Conservation (phyloP, 2,113 vertebrate species). For the Epinephelus fuscoguttatus region DNA sequence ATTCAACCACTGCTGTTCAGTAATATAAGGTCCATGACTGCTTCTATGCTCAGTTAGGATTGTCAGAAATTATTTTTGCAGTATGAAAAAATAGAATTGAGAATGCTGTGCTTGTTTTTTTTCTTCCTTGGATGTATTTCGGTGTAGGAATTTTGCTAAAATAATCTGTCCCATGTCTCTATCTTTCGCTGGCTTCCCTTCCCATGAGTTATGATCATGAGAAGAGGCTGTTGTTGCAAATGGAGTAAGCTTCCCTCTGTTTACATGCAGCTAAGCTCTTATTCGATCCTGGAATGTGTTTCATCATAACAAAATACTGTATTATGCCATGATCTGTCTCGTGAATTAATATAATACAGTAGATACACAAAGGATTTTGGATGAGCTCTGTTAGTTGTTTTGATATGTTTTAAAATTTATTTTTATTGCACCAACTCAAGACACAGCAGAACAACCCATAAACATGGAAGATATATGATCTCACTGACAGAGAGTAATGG, state of each 20-base stretch:
- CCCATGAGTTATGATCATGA: constrained; percentile 69
- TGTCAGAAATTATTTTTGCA: neutral
- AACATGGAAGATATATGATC: neutral
- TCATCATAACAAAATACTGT: neutral
- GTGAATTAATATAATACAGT: neutral
- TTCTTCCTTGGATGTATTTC: constrained; percentile 38
- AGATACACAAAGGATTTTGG: neutral
- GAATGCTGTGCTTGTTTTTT: constrained; percentile 36
- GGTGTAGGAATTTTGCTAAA: constrained; percentile 47
- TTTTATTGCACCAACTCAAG: neutral
- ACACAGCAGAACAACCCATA: neutral
- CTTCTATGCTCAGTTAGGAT: neutral
- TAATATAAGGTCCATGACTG: neutral
- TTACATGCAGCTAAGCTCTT: constrained; percentile 19
- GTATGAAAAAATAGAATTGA: neutral
- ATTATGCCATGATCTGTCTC: neutral
- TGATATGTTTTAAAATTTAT: neutral
- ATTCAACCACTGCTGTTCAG: neutral
- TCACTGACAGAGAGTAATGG: neutral
- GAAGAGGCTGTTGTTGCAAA: constrained; percentile 51
- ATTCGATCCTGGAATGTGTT: constrained; percentile 41
- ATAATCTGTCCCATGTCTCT: constrained; percentile 17
- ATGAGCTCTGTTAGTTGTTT: neutral
- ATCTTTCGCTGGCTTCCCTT: constrained; percentile 51
- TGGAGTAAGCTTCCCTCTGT: constrained; percentile 34